A percentile compares a stretch with the other conserved stretches of the same genome.
phyloP scores from a whole-genome alignment of 2,888 invertebrate species.

The Gymnoscelis rufifasciata region DNA sequence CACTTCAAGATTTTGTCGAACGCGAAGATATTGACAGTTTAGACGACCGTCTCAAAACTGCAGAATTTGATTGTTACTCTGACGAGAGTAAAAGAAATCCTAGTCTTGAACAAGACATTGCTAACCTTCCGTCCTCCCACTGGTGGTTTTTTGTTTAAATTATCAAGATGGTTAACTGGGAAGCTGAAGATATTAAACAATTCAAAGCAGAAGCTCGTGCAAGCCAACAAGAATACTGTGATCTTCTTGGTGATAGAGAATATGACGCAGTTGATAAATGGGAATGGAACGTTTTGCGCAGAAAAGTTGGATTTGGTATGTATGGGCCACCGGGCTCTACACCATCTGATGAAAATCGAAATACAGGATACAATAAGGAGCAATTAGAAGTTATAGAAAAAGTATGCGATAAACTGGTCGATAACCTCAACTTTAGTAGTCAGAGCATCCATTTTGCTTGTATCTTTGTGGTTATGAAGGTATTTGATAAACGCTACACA shows the following conservation, averaged over 20 bases:
- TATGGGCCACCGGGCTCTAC: constrained; percentile 7
- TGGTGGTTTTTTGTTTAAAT: constrained; percentile 12
- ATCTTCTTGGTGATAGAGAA: constrained; percentile 13
- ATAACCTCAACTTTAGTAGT: constrained; percentile 1
- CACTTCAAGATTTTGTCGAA: constrained; percentile 6
- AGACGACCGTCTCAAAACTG: constrained; percentile 8
- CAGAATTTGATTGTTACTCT: constrained; percentile 4
- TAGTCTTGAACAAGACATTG: constrained; percentile 4
- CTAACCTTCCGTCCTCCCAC: constrained; percentile 8
- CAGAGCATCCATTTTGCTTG: constrained; percentile 11
- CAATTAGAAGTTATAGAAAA: constrained; percentile 9
- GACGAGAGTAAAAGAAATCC: constrained; percentile 6
- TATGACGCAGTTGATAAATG: constrained; percentile 5
- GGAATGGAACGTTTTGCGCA: constrained; percentile 7
- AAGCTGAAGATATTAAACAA: constrained; percentile 6
- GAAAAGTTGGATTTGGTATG: constrained; percentile 14
- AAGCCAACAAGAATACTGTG: constrained; percentile 9
- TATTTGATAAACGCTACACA: constrained; percentile 10
- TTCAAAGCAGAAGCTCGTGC: constrained; percentile 7
- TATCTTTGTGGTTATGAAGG: constrained; percentile 9
- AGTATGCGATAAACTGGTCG: constrained; percentile 12
- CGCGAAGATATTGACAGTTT: constrained; percentile 7
- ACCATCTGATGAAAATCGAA: background rate
- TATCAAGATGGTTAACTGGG: constrained; percentile 14
- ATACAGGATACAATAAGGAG: constrained; percentile 12